phyloP scores from a whole-genome alignment of 2,888 invertebrate species.

The Meteorus cinctellus region DNA sequence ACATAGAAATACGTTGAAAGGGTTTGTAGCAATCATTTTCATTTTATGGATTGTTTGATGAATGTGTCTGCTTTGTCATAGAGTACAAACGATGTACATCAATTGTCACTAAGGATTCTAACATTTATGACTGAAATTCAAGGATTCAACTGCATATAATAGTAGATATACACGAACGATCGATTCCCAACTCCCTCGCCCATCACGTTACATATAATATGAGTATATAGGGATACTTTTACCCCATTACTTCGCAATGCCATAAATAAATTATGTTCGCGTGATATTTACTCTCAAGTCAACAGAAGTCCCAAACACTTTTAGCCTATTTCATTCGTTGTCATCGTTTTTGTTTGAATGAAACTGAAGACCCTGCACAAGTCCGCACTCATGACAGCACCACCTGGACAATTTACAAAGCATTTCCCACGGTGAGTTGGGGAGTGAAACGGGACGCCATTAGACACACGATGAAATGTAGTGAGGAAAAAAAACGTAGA shows the following conservation, averaged over 20 bases:
- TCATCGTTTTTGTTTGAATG: conserved; percentile 26
- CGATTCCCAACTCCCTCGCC: not conserved
- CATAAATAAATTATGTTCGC: conserved; percentile 61
- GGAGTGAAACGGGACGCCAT: not conserved
- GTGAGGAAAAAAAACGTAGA: conserved; percentile 1
- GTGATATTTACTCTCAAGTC: conserved; percentile 55
- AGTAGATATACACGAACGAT: no score
- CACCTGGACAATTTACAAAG: conserved; percentile 42
- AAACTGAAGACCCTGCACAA: conserved; percentile 29
- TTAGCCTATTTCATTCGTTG: conserved; percentile 22
- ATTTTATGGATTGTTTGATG: no score
- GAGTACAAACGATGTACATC: no score
- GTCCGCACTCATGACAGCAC: conserved; percentile 10
- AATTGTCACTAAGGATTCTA: no score
- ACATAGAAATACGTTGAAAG: no score
- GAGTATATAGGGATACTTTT: not conserved
- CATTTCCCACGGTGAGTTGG: conserved; percentile 39
- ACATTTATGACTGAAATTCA: no score
- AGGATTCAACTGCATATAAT: no score
- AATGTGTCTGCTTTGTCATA: no score
- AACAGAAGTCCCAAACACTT: conserved; percentile 28
- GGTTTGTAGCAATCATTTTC: no score
- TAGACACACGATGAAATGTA: not conserved
- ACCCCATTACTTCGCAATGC: conserved; percentile 11
- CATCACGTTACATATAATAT: not conserved